Conservation (phyloP, 2,888 invertebrate genomes). For the Noctua fimbriata region DNA sequence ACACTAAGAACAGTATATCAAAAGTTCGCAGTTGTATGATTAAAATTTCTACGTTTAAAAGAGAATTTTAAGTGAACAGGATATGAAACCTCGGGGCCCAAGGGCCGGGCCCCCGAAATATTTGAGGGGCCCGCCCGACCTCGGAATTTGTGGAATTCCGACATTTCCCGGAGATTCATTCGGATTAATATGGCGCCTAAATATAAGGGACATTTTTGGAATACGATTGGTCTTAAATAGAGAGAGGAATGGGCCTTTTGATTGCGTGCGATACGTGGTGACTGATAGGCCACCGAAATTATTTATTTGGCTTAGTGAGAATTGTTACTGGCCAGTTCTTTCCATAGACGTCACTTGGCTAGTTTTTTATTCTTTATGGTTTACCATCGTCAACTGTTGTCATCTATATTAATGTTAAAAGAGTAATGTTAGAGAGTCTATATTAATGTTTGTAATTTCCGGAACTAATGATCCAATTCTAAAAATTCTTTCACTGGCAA, state of each 20-base stretch:
- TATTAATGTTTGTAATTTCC: too few relatives aligned
- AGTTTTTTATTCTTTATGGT: neutral
- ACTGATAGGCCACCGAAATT: neutral
- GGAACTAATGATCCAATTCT: too few relatives aligned
- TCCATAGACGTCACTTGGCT: neutral
- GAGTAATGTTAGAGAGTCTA: too few relatives aligned
- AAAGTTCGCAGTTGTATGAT: conserved; percentile 44
- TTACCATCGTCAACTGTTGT: neutral
- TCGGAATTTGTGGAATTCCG: conserved; percentile 59
- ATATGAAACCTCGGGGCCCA: conserved; percentile 46
- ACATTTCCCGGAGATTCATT: conserved; percentile 54
- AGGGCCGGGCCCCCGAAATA: conserved; percentile 58
- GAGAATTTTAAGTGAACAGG: conserved; percentile 59
- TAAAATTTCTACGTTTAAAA: conserved; percentile 55
- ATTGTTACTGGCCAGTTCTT: neutral
- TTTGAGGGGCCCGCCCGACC: conserved; percentile 58
- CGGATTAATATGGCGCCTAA: conserved; percentile 51
- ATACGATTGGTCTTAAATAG: conserved; percentile 38
- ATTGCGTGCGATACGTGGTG: conserved; percentile 16
- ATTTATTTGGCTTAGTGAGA: neutral
- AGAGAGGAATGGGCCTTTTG: conserved; percentile 28
- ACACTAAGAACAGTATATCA: conserved; percentile 45
- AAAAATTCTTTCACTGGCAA: too few relatives aligned
- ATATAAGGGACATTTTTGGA: conserved; percentile 52
- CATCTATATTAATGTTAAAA: neutral